Evolutionary conservation across 2,797 vertebrate species (phyloP).

Genomic region (Synaphobranchus kaupii): DNA sequence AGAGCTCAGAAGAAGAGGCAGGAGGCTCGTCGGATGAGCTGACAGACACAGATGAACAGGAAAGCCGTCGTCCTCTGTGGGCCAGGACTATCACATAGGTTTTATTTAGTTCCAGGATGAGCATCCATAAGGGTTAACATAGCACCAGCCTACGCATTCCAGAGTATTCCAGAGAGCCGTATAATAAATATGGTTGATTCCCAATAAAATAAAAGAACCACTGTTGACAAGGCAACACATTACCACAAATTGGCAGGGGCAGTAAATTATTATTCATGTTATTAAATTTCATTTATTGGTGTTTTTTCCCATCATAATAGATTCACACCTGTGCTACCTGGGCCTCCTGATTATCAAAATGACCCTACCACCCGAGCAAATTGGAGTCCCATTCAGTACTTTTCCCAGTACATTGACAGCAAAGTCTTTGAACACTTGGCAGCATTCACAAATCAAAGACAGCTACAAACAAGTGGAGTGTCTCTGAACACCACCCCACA

Average conservation of each 20-base stretch:
- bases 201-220: no score
- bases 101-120: neutral
- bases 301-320: no score
- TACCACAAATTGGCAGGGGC: no score
- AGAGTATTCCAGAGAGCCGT: neutral
- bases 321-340: no score
- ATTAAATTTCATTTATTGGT: no score
- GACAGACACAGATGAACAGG: neutral
- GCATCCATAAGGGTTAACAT: no score
- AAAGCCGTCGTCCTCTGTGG: slow-evolving; percentile 5
- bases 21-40: neutral
- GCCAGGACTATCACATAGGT: neutral
- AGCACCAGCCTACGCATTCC: neutral
- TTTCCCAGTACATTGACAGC: slow-evolving; percentile 21
- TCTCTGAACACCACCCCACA: slow-evolving; percentile 8
- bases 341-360: neutral
- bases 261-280: no score
- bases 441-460: neutral
- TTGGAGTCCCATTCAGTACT: slow-evolving; percentile 25
- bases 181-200: no score
- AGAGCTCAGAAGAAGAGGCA: neutral
- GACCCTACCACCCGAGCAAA: slow-evolving; percentile 8
- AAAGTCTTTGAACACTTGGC: slow-evolving; percentile 12
- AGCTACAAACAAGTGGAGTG: neutral
- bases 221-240: no score